Base-by-base conservation (phyloP, 2,888 invertebrate genomes). In the Isoperla grammatica region DNA sequence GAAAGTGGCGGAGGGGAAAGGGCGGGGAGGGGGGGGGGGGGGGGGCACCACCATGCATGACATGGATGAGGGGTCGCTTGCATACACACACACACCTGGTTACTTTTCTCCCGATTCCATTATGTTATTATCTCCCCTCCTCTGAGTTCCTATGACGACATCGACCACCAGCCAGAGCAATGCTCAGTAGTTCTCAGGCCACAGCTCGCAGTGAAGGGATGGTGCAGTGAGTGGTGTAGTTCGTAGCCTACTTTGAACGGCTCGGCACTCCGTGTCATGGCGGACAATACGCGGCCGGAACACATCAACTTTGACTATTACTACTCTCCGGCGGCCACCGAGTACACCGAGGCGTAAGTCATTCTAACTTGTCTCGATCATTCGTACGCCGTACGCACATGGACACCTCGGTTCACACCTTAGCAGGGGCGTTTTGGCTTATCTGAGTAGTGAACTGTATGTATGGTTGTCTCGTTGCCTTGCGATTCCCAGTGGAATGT, bases 51-150 rank as follows among this genome's bases (percentile, higher is more conserved):
- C 37, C 50, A 39, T 19, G 37, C 53, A 19, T 37, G 37, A 37
- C 53, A 53, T 20, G 40, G 39, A 53, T 53, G 53, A 53, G 53
- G 53, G 53, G 53, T 53, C 37, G 53, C 49, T 23, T 22, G 53
- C 46, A 22, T 46, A 22, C 5, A 58, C 11, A 56, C 29, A 57
- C 57, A 61, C 61, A 61, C 61, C 61, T 61, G 61, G 61, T 42
- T 45, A n/a, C 50, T 57, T 56, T 37, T 37, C 35, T 57, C 61
- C 53, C 57, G 29, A 50, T 40, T 39, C 58, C 22, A 56, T 29
- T 50, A 53, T 39, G 37, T 53, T 53, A 37, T 53, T 53, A 50
- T 35, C 19, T 46, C 53, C 48, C 46, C 45, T 19, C 35, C 35
- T 43, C 48, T 50, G 37, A 49, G 58, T 58, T 58, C 58, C 49